Conservation (phyloP, 2,888 invertebrate species). For the Heterodera filipjevi region DNA sequence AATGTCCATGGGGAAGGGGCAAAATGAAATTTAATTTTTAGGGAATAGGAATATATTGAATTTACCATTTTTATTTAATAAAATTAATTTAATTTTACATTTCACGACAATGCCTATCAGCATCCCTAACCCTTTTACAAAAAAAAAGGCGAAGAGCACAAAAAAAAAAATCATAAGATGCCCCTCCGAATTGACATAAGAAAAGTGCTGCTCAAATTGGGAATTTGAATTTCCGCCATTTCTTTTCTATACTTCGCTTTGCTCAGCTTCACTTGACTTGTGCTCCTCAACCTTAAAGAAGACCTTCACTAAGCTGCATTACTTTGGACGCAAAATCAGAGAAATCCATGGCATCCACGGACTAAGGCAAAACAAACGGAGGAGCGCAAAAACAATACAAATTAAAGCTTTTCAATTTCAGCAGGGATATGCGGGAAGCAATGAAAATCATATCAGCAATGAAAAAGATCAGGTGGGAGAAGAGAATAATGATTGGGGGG, state of each 20-base stretch:
- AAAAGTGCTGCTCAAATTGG: too few species aligned
- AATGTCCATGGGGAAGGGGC: too few species aligned
- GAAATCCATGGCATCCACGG: constrained; percentile 37
- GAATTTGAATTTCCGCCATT: not conserved
- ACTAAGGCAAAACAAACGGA: constrained; percentile 6
- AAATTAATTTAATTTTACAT: too few species aligned
- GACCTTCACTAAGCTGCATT: constrained; percentile 65
- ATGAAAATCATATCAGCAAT: constrained; percentile 65
- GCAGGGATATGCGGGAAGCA: constrained; percentile 65
- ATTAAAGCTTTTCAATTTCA: constrained; percentile 27
- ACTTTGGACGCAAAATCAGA: constrained; percentile 61
- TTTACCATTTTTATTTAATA: too few species aligned
- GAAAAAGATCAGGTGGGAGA: constrained; percentile 58
- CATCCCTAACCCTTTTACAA: too few species aligned
- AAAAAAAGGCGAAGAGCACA: too few species aligned
- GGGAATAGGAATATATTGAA: too few species aligned
- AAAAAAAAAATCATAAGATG: too few species aligned
- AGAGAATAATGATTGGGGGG: too few species aligned
- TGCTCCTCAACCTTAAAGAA: constrained; percentile 65
- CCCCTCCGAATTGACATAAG: too few species aligned
- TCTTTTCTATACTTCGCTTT: not conserved
- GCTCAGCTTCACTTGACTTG: constrained; percentile 55
- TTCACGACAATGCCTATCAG: too few species aligned
- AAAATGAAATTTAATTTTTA: too few species aligned
- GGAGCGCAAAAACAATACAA: not conserved